Conservation (phyloP, 2,113 vertebrate genomes). For the Brachyhypopomus gauderio region DNA sequence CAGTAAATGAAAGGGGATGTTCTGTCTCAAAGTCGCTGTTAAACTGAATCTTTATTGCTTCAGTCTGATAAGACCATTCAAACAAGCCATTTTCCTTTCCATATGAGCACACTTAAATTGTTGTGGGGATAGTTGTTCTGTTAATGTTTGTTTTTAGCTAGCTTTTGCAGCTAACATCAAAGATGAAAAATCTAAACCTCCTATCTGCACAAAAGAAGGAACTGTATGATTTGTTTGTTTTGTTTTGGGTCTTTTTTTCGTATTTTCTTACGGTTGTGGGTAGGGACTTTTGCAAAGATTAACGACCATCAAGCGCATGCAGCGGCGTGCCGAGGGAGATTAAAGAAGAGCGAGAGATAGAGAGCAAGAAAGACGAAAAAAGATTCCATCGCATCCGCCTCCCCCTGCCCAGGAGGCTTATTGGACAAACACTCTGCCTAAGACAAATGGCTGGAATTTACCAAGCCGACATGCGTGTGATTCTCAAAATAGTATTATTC, state of each 20-base stretch:
- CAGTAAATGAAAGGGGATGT: conserved; percentile 40
- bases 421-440: conserved; percentile 63
- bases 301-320: conserved; percentile 60
- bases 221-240: conserved; percentile 51
- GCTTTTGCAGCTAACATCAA: conserved; percentile 87
- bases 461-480: conserved; percentile 66
- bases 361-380: conserved; percentile 49
- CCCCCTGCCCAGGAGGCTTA: conserved; percentile 59
- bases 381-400: conserved; percentile 56
- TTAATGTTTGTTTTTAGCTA: conserved; percentile 77
- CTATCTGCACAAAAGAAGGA: conserved; percentile 53
- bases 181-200: conserved; percentile 82
- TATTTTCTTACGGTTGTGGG: conserved; percentile 53
- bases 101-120: conserved; percentile 42
- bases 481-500: conserved; percentile 64
- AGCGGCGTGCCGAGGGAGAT: conserved; percentile 63
- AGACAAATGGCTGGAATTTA: conserved; percentile 67
- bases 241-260: neutral
- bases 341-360: conserved; percentile 58
- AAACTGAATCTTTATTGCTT: conserved; percentile 20
- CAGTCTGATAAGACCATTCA: conserved; percentile 34
- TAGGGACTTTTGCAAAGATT: conserved; percentile 62
- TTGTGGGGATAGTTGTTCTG: conserved; percentile 55
- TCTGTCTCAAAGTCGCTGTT: conserved; percentile 16
- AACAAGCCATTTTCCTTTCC: conserved; percentile 25